Percentiles rank a stretch among this genome's conserved stretches.
Evolutionary conservation across 2,888 invertebrate genomes (phyloP).

Genomic region (Leucophenga montana): DNA sequence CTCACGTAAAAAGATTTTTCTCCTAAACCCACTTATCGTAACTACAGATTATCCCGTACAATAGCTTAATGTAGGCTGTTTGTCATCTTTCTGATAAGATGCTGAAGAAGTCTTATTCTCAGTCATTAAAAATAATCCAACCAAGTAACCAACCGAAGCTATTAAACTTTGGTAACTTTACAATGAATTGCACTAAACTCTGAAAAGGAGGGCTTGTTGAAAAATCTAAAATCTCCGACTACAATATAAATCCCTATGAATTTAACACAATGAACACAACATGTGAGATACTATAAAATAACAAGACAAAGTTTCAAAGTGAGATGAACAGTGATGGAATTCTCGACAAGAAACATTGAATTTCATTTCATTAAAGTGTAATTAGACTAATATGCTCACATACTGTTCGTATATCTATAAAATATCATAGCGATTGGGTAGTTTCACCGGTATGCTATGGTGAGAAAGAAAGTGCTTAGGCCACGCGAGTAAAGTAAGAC

Average conservation of each 20-base stretch:
- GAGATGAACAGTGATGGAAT: not conserved
- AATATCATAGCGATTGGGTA: not conserved
- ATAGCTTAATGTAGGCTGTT: not conserved
- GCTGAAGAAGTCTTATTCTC: not conserved
- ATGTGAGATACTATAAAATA: not conserved
- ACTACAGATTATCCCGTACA: not conserved
- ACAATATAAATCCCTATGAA: conserved; percentile 8
- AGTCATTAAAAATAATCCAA: not conserved
- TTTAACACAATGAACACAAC: conserved; percentile 9
- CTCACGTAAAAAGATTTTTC: not conserved
- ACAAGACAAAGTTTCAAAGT: not conserved
- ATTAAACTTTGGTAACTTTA: not conserved
- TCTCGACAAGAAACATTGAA: not conserved
- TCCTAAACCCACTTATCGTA: not conserved
- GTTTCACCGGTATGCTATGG: not conserved
- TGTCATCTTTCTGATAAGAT: not conserved
- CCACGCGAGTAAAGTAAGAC: conserved; percentile 11
- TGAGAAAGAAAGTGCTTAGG: not conserved
- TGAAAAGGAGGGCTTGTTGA: not conserved
- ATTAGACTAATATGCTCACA: conserved; percentile 16
- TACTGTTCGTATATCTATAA: no score
- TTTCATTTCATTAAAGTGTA: conserved; percentile 24
- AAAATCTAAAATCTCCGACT: not conserved
- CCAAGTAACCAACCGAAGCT: conserved; percentile 1
- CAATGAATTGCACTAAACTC: not conserved